Base-by-base conservation (phyloP, 2,888 invertebrate genomes). In the Drosophila kokeensis region DNA sequence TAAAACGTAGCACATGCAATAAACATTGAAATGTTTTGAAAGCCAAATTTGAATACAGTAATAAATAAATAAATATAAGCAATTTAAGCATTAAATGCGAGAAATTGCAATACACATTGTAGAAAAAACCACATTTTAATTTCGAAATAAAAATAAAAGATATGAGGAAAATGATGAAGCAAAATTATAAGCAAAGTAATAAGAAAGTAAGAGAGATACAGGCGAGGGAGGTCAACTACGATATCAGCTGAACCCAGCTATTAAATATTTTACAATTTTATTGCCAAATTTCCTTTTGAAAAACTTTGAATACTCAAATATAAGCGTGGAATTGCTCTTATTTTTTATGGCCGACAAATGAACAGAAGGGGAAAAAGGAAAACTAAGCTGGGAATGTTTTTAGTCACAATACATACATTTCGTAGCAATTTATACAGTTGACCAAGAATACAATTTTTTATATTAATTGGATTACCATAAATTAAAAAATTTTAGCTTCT, bases 1-100 rank as follows among this genome's bases (percentile, higher is more conserved):
- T 57, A 64, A 73, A 49, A 50, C 76, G 62, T 64, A 68, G 68
- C 72, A 66, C 79, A 55, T 52, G 21, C 48, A 36, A 40, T 15
- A n/a, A 36, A 29, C 61, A 71, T 50, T 7, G 7, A 30, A 60
- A 54, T 59, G n/a, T 21, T 50, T 29, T 63, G 10, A 30, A 29
- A 40, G 4, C 4, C 13, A 32, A 55, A 36, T 40, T 59, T 40
- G 11, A 13, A 13, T 18, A 24, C 2, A 29, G 4, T 15, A n/a
- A 61, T 4, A 27, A n/a, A 27, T 3, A 38, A 30, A 15, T 27
- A 40, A 4, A 13, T 24, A 11, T 21, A 42, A 30, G 5, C 21
- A 15, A 15, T n/a, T 0, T 32, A 21, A 4, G 0, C 21, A 52
- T 21, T 34, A 24, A 53, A 34, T 18, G 15, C 21, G 13, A 32